A percentile compares a stretch with the other conserved stretches of the same genome.
These are phyloP conservation scores for Labeo calbasu DNA, from an alignment of 2,797 vertebrate species.

Conservation along the genomic window DNA sequence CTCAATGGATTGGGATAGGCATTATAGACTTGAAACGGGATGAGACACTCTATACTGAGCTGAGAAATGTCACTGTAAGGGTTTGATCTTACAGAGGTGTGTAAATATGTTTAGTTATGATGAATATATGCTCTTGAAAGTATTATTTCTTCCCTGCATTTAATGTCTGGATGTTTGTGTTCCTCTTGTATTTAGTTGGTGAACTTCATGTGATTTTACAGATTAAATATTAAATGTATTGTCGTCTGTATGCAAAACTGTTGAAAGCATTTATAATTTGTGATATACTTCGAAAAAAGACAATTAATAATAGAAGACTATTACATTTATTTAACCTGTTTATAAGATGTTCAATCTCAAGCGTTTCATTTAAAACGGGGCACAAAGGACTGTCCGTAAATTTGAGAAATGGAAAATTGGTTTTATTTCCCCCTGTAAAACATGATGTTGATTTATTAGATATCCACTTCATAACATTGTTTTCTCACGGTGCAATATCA, in stretches of 20 bases:
- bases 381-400: conserved; percentile 17
- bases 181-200: conserved; percentile 63
- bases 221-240: conserved; percentile 60
- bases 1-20: conserved; percentile 45
- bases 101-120: conserved; percentile 44
- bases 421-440: conserved; percentile 3
- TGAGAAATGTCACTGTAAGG: conserved; percentile 37
- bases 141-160: conserved; percentile 60
- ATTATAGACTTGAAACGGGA: conserved; percentile 25
- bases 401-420: conserved; percentile 44
- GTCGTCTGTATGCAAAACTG: conserved; percentile 59
- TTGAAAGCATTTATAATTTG: conserved; percentile 55
- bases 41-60: conserved; percentile 45
- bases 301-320: background rate
- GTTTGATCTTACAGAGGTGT: conserved; percentile 21
- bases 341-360: conserved; percentile 10
- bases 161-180: conserved; percentile 65
- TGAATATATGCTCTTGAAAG: conserved; percentile 58
- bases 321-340: conserved; percentile 55
- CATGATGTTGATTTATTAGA: background rate
- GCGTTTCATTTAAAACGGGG: conserved; percentile 16
- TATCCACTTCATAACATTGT: conserved; percentile 6
- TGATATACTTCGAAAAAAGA: conserved; percentile 36
- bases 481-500: conserved; percentile 42
- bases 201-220: conserved; percentile 59